phyloP scores from a whole-genome alignment of 2,797 vertebrate genomes.

The Fringilla coelebs region DNA sequence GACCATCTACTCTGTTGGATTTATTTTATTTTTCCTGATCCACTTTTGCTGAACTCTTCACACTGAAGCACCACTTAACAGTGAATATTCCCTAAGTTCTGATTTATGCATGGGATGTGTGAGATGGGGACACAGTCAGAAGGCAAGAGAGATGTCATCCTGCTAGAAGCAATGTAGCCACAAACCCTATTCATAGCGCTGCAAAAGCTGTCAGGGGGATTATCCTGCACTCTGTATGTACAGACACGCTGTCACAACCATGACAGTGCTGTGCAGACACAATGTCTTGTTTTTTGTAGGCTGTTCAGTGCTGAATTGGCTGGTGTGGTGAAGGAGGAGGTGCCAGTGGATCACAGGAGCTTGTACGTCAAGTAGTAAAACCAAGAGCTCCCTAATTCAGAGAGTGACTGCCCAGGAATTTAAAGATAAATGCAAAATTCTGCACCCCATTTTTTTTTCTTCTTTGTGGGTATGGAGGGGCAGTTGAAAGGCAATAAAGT shows the following conservation, averaged over 20 bases:
- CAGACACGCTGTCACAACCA: background rate
- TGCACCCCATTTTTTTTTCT: background rate
- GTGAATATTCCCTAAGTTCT: background rate
- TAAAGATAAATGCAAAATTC: background rate
- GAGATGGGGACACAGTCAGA: background rate
- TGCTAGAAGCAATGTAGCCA: background rate
- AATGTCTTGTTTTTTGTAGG: background rate
- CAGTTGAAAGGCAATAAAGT: background rate
- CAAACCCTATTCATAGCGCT: background rate
- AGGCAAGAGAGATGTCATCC: background rate
- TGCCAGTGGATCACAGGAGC: background rate
- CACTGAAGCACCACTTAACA: background rate
- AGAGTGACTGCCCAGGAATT: background rate
- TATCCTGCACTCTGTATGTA: background rate
- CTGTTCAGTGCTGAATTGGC: background rate
- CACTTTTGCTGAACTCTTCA: background rate
- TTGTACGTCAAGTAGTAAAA: background rate
- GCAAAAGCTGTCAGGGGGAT: background rate
- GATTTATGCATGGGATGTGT: background rate
- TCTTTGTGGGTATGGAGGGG: background rate
- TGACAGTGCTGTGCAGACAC: background rate
- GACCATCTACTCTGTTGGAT: background rate
- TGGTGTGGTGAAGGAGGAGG: background rate
- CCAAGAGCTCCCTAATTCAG: background rate
- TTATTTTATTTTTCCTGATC: background rate